A percentile compares a stretch with the other conserved stretches of the same genome.
Evolutionary conservation across 2,888 invertebrate species (phyloP).

Genomic region (Mythimna vitellina): DNA sequence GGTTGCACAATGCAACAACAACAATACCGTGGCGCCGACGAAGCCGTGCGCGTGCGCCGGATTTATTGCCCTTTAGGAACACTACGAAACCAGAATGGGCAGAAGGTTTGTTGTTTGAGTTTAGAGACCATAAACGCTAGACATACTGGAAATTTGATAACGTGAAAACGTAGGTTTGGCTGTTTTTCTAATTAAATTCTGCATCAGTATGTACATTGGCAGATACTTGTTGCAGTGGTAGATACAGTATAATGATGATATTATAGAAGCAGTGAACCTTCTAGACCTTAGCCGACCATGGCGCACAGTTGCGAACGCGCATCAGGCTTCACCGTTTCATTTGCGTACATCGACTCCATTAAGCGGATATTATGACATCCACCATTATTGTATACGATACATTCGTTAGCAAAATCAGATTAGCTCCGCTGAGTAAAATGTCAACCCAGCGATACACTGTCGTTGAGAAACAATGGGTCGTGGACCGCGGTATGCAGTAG

Average conservation of each 20-base stretch:
- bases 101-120: constrained; percentile 29
- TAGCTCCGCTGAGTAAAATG: constrained; percentile 71
- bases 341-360: constrained; percentile 67
- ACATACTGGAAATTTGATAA: neutral
- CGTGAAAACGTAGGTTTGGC: neutral
- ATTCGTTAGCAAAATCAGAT: constrained; percentile 65
- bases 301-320: constrained; percentile 41
- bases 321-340: constrained; percentile 74
- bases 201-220: too few species aligned
- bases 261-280: constrained; percentile 25
- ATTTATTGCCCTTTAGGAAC: constrained; percentile 70
- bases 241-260: neutral
- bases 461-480: constrained; percentile 77
- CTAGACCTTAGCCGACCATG: neutral
- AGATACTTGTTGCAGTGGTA: too few species aligned
- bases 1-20: constrained; percentile 76
- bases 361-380: constrained; percentile 71
- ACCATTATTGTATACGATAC: constrained; percentile 56
- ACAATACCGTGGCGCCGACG: constrained; percentile 70
- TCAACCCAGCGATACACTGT: constrained; percentile 61
- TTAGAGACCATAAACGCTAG: neutral
- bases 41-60: constrained; percentile 66
- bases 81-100: constrained; percentile 5
- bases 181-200: too few species aligned
- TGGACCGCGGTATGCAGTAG: constrained; percentile 49